These are phyloP conservation scores for Stegastes partitus DNA, from an alignment of 2,113 vertebrate genomes.

Conservation along the genomic window DNA sequence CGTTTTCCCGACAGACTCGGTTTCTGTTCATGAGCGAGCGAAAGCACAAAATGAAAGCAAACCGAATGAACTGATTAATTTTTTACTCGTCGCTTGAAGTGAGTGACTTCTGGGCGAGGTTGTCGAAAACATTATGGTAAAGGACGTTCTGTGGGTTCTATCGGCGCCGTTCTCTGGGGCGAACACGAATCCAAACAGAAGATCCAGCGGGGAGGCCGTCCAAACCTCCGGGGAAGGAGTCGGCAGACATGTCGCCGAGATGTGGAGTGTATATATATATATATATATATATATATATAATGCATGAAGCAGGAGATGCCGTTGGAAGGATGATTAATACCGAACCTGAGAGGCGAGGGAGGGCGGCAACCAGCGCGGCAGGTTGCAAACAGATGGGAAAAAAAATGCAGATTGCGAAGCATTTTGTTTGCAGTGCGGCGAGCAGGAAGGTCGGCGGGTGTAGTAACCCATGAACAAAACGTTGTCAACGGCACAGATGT, in stretches of 20 bases:
- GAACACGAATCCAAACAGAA: slow-evolving; percentile 10
- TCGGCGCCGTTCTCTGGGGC: slow-evolving; percentile 2
- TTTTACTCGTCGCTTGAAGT: background rate
- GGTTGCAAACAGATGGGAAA: slow-evolving; percentile 19
- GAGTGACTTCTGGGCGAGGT: background rate
- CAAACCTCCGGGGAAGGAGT: slow-evolving; percentile 15
- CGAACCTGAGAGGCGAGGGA: slow-evolving; percentile 5
- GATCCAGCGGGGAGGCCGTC: slow-evolving; percentile 9
- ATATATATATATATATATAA: slow-evolving; percentile 33
- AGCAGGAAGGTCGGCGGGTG: background rate
- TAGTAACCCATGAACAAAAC: background rate
- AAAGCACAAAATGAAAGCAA: background rate
- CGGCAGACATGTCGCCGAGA: slow-evolving; percentile 33
- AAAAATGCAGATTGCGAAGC: background rate
- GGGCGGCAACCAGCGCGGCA: background rate
- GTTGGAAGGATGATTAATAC: slow-evolving; percentile 23
- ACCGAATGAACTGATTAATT: background rate
- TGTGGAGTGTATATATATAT: slow-evolving; percentile 14
- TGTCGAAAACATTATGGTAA: slow-evolving; percentile 3
- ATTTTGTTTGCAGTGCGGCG: background rate
- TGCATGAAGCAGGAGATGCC: slow-evolving; percentile 23
- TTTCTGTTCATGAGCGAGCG: background rate
- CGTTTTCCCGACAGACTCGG: background rate
- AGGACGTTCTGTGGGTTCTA: background rate
- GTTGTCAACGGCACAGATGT: background rate